A percentile compares a stretch with the other conserved stretches of the same genome.
phyloP scores from a whole-genome alignment of 2,888 invertebrate genomes.

The Platynereis dumerilii region DNA sequence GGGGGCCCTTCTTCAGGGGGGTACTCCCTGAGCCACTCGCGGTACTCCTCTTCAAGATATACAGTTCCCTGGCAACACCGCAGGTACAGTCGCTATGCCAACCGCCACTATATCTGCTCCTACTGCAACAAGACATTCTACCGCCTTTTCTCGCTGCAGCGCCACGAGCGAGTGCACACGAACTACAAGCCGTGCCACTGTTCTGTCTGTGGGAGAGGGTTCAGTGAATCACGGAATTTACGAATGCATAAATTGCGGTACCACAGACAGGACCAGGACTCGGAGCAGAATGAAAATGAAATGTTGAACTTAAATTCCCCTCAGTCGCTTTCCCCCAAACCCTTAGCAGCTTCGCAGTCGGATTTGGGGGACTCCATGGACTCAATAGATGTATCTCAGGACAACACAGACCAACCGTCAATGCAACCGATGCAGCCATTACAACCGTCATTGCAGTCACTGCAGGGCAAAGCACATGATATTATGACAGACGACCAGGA shows the following conservation, averaged over 20 bases:
- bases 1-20: no score
- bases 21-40: no score
- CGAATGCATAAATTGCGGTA: constrained; percentile 60
- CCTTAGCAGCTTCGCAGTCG: no score
- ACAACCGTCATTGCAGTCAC: constrained; percentile 10
- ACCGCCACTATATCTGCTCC: constrained; percentile 43
- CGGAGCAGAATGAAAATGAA: no score
- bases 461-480: no score
- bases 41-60: no score
- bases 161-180: constrained; percentile 62
- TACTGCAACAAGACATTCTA: constrained; percentile 61
- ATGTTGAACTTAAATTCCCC: no score
- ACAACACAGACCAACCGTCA: background rate
- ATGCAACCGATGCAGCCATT: constrained; percentile 14
- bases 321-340: no score
- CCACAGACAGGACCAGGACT: constrained; percentile 39
- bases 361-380: no score
- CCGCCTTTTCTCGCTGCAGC: constrained; percentile 57
- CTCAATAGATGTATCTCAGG: no score
- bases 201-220: constrained; percentile 61
- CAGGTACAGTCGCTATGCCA: background rate
- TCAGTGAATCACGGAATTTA: constrained; percentile 60
- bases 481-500: no score
- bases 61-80: no score
- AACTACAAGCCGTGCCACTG: constrained; percentile 61